phyloP scores from a whole-genome alignment of 2,797 vertebrate species.

The Danio jaintianensis region DNA sequence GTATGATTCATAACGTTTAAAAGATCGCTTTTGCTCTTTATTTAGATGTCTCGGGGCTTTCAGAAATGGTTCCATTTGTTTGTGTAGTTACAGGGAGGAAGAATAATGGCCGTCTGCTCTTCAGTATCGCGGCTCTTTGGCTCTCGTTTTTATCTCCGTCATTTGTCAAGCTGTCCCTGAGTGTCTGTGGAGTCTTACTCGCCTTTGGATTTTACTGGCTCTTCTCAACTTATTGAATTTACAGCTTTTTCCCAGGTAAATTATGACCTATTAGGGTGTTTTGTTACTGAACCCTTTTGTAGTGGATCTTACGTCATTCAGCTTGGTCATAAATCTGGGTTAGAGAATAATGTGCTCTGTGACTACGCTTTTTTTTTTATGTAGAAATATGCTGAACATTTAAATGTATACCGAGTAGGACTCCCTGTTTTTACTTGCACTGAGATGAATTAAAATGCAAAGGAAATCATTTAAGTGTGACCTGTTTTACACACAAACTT shows the following conservation, averaged over 20 bases:
- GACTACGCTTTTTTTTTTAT: too few relatives aligned
- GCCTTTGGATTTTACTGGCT: slow-evolving; percentile 38
- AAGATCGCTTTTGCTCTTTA: slow-evolving; percentile 7
- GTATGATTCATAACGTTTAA: slow-evolving; percentile 28
- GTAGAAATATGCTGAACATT: too few relatives aligned
- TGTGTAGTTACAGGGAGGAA: slow-evolving; percentile 29
- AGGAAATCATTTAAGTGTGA: too few relatives aligned
- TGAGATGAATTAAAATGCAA: too few relatives aligned
- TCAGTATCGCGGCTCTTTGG: slow-evolving; percentile 39
- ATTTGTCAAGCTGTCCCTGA: slow-evolving; percentile 42
- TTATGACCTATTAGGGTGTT: slow-evolving; percentile 47
- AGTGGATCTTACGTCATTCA: slow-evolving; percentile 25
- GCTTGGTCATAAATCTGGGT: slow-evolving; percentile 1
- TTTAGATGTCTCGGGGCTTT: slow-evolving; percentile 24
- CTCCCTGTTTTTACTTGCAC: too few relatives aligned
- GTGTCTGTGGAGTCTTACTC: slow-evolving; percentile 18
- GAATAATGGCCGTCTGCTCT: slow-evolving; percentile 40
- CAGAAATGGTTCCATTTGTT: slow-evolving; percentile 41
- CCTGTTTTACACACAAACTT: too few relatives aligned
- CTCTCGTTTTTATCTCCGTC: slow-evolving; percentile 39
- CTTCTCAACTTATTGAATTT: slow-evolving; percentile 39
- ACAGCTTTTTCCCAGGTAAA: slow-evolving; percentile 39
- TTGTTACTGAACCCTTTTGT: slow-evolving; percentile 36
- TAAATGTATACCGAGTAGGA: too few relatives aligned
- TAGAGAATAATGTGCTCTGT: slow-evolving; percentile 8